Base-by-base conservation (phyloP, 2,888 invertebrate species). In the Orchesella flavescens region DNA sequence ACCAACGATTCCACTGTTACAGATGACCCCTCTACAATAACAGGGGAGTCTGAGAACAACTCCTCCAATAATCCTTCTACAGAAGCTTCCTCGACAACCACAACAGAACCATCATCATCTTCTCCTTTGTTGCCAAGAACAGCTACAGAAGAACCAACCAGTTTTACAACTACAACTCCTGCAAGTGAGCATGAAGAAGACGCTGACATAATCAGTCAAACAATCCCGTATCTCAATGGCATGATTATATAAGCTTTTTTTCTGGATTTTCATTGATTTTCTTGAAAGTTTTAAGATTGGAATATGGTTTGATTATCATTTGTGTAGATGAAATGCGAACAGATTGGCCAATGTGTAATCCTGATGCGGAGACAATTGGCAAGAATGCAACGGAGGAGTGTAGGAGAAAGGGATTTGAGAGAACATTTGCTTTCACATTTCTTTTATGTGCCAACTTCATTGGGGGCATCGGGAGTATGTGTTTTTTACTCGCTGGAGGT, bases 371-470 rank as follows among this genome's bases (percentile, higher is more conserved):
- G 68, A 43, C 49, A 10, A 44, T 77, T 12, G 21, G 49, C 17
- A 49, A 21, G 10, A 15, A 69, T n/a, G 34, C 44, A 12, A 21
- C 72, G 12, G 90, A 91, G 17, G 89, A 89, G 23, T 93, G 93
- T 87, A 91, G 92, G 71, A 89, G 88, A 43, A 90, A 90, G 15
- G 86, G 85, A 1, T 89, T 91, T 61, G 89, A 91, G 65, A 90
- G 91, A 21, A 91, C 92, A 46, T 89, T 93, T 17, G 93, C 93
- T 0, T 89, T 93, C 61, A 89, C 93, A 7, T 89, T 94, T 46
- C 92, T 94, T 84, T 93, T 94, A 88, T 88, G 93, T 63, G 94
- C 94, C 0, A 93, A 94, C 89, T 93, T 94, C 88, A 92, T 94
- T 63, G 92, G 93, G 66, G 94, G 94, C 13, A 92, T 94, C 76